Evolutionary conservation across 2,888 invertebrate species (phyloP).

Genomic region (Scelioninae gen. 2): DNA sequence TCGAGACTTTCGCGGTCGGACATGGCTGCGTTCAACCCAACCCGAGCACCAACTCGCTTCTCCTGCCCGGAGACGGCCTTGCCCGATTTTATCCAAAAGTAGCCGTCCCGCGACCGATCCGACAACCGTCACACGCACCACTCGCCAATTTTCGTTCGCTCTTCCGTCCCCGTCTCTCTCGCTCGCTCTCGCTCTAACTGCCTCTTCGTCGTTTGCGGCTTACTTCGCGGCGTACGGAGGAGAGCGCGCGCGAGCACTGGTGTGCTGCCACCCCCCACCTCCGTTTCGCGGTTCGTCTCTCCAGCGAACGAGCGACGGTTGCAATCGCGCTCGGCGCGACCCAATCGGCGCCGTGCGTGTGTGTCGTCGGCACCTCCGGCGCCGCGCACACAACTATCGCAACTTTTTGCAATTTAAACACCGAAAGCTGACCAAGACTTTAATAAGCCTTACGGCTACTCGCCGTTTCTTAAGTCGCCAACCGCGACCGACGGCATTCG

Average conservation of each 20-base stretch:
- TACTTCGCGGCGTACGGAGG: constrained; percentile 40
- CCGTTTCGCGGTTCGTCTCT: not conserved
- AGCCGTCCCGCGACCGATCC: constrained; percentile 62
- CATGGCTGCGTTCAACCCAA: constrained; percentile 67
- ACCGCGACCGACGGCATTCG: constrained; percentile 22
- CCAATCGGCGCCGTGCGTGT: constrained; percentile 17
- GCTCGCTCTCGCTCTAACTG: constrained; percentile 41
- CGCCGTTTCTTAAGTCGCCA: constrained; percentile 11
- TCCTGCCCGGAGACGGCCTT: constrained; percentile 63
- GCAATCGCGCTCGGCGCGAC: not conserved
- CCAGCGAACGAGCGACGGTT: not conserved
- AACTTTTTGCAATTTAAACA: not conserved
- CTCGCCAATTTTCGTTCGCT: constrained; percentile 65
- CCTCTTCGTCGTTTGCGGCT: constrained; percentile 38
- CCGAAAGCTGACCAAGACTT: not conserved
- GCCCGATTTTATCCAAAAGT: constrained; percentile 61
- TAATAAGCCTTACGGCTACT: constrained; percentile 10
- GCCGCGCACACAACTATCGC: not conserved
- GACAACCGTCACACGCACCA: constrained; percentile 65
- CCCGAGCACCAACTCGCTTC: constrained; percentile 62
- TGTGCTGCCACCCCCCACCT: constrained; percentile 8
- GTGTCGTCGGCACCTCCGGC: constrained; percentile 12
- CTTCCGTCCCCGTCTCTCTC: constrained; percentile 47
- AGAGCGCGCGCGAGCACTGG: constrained; percentile 34
- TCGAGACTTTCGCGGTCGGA: constrained; percentile 75